A percentile compares a stretch with the other conserved stretches of the same genome.
Evolutionary conservation across 2,888 invertebrate genomes (phyloP).

Genomic region (Orthosia gothica): DNA sequence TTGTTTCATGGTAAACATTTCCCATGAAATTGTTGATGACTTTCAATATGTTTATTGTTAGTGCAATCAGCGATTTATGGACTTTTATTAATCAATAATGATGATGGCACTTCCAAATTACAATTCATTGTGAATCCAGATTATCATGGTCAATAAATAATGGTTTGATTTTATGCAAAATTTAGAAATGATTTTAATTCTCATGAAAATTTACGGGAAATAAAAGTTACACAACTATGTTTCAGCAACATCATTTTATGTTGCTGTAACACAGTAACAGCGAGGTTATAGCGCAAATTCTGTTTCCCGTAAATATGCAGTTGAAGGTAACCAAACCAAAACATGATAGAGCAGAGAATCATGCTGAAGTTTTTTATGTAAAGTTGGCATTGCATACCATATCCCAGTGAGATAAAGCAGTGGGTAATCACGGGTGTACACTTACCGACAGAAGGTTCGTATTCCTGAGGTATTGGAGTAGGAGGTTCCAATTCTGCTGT

Average conservation of each 20-base stretch:
- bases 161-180: constrained; percentile 6
- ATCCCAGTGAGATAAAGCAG: constrained; percentile 47
- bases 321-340: constrained; percentile 52
- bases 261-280: background rate
- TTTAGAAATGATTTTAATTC: constrained; percentile 7
- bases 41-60: constrained; percentile 8
- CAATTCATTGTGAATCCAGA: background rate
- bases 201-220: constrained; percentile 5
- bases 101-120: background rate
- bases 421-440: constrained; percentile 27
- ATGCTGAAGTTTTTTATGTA: constrained; percentile 40
- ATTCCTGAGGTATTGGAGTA: constrained; percentile 89
- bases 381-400: constrained; percentile 50
- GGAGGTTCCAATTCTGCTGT: constrained; percentile 85
- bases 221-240: background rate
- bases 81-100: background rate
- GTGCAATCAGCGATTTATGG: constrained; percentile 3
- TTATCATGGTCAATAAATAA: constrained; percentile 15
- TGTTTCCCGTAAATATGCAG: background rate
- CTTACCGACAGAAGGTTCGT: constrained; percentile 89
- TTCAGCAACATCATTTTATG: background rate
- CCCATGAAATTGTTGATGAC: constrained; percentile 9
- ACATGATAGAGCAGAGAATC: constrained; percentile 33
- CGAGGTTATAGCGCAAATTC: background rate
- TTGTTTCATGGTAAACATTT: constrained; percentile 39